A percentile compares a stretch with the other conserved stretches of the same genome.
These are phyloP conservation scores for Lasioglossum zephyrum DNA, from an alignment of 2,888 invertebrate species.

Conservation along the genomic window DNA sequence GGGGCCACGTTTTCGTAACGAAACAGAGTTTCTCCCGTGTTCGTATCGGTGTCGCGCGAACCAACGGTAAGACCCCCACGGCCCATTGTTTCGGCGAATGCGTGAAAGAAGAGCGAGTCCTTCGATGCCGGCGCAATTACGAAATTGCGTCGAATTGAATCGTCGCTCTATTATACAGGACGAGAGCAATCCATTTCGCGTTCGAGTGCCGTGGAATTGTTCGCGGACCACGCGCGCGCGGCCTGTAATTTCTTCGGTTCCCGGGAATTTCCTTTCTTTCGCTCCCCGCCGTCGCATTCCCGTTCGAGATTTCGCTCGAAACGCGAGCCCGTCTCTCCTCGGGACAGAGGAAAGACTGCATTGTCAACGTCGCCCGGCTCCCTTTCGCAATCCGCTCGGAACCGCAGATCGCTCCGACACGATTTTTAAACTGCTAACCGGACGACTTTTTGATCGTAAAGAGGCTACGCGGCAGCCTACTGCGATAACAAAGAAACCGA, in stretches of 20 bases:
- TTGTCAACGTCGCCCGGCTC: neutral
- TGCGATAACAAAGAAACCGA: neutral
- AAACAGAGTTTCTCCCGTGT: neutral
- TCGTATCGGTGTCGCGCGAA: neutral
- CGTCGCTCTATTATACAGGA: neutral
- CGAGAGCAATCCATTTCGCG: neutral
- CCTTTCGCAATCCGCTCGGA: neutral
- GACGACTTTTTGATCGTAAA: neutral
- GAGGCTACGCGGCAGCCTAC: neutral
- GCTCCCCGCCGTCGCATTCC: neutral
- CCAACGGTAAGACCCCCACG: neutral
- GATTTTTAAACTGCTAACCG: neutral
- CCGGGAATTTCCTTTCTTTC: neutral
- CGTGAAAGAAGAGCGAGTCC: neutral
- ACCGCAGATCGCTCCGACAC: neutral
- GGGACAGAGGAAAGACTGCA: neutral
- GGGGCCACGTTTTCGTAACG: slow-evolving; percentile 37
- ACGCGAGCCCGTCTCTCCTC: neutral
- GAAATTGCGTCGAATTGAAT: slow-evolving; percentile 10
- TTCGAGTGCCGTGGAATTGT: neutral
- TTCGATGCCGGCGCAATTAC: neutral
- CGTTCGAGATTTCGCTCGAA: neutral
- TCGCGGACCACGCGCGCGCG: neutral
- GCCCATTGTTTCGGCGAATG: slow-evolving; percentile 18
- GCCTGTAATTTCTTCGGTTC: slow-evolving; percentile 7